Evolutionary conservation across 2,113 vertebrate species (phyloP).

Genomic region (Puffinus mauretanicus): DNA sequence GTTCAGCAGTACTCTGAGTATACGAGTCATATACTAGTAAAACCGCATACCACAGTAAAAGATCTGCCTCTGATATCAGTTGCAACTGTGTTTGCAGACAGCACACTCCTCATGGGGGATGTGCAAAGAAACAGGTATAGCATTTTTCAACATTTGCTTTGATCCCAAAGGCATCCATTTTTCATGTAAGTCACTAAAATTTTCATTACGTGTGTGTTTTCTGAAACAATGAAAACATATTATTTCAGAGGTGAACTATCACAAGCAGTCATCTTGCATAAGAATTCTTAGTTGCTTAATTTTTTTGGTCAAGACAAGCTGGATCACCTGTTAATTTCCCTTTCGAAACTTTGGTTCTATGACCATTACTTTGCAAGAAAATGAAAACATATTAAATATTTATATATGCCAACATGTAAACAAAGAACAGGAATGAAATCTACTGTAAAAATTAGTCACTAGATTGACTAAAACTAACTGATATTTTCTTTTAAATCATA

Average conservation of each 20-base stretch:
- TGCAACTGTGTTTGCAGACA: background rate
- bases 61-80: background rate
- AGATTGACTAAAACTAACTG: background rate
- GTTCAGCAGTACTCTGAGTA: background rate
- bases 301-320: background rate
- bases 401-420: background rate
- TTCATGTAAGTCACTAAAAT: background rate
- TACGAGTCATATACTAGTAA: background rate
- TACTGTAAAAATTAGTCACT: background rate
- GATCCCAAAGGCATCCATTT: background rate
- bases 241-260: background rate
- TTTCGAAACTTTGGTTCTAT: background rate
- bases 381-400: background rate
- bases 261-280: background rate
- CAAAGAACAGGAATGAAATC: background rate
- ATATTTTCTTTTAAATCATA: background rate
- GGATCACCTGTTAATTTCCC: background rate
- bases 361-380: background rate
- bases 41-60: background rate
- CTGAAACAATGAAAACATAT: background rate
- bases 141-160: background rate
- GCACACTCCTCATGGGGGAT: background rate
- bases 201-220: background rate
- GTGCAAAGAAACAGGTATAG: background rate
- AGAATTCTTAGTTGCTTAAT: background rate